Percentiles rank a stretch among this genome's conserved stretches.
These are phyloP conservation scores for Craniophora ligustri DNA, from an alignment of 2,888 invertebrate species.

Conservation along the genomic window DNA sequence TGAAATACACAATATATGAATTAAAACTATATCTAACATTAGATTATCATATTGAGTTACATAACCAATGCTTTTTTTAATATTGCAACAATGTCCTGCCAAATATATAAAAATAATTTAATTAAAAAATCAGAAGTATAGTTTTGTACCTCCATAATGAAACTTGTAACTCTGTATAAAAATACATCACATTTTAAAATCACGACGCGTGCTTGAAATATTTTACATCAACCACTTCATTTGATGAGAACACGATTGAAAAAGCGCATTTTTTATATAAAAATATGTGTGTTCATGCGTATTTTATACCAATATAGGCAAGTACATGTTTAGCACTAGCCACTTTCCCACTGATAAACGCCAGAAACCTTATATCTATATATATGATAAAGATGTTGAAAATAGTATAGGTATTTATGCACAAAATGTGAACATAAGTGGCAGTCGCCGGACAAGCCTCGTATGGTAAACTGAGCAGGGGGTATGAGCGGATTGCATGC, in stretches of 20 bases:
- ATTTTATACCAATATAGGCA: conserved; percentile 25
- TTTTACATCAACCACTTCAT: conserved; percentile 30
- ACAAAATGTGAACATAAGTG: conserved; percentile 25
- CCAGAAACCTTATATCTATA: conserved; percentile 36
- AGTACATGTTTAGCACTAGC: conserved; percentile 33
- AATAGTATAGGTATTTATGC: conserved; percentile 27
- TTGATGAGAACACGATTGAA: conserved; percentile 24
- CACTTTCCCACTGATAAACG: conserved; percentile 25
- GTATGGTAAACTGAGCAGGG: conserved; percentile 45
- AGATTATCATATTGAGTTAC: conserved; percentile 51
- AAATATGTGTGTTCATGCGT: conserved; percentile 31
- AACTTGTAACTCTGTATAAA: conserved; percentile 61
- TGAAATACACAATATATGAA: conserved; percentile 37
- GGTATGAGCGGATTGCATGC: conserved; percentile 32
- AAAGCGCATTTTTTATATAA: conserved; percentile 30
- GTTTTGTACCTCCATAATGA: conserved; percentile 46
- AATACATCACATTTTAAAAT: conserved; percentile 66
- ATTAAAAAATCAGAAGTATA: conserved; percentile 34
- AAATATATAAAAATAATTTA: conserved; percentile 43
- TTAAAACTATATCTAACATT: conserved; percentile 50
- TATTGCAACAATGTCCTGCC: conserved; percentile 38
- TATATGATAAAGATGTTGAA: conserved; percentile 21
- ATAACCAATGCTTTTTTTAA: conserved; percentile 26
- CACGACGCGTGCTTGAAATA: conserved; percentile 44
- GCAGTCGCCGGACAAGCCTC: conserved; percentile 48